These are phyloP conservation scores for Stichodactyla helianthus DNA, from an alignment of 64 coral and sea anemone genomes.

Conservation along the genomic window DNA sequence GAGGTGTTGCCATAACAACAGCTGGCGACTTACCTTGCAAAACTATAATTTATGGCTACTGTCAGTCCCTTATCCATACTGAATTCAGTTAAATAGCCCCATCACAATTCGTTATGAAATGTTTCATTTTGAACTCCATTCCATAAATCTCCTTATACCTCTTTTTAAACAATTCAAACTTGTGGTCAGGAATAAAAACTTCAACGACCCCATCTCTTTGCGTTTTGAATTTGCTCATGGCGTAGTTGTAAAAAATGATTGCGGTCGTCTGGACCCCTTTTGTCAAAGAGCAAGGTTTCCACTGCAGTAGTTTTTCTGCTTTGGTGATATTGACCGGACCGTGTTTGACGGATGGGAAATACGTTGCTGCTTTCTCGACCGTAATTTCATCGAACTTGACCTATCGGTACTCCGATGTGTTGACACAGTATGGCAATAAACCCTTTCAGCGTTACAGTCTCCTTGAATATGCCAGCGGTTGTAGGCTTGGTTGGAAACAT, in stretches of 20 bases:
- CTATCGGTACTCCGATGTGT: slow-evolving; percentile 46
- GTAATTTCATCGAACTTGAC: slow-evolving; percentile 52
- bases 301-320: slow-evolving; percentile 42
- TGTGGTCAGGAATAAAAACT: slow-evolving; percentile 49
- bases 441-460: slow-evolving; percentile 61
- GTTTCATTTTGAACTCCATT: slow-evolving; percentile 44
- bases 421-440: slow-evolving; percentile 68
- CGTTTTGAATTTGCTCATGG: slow-evolving; percentile 69
- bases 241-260: slow-evolving; percentile 80
- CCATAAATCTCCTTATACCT: slow-evolving; percentile 68
- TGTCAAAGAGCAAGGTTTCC: slow-evolving; percentile 59
- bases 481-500: slow-evolving; percentile 67
- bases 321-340: slow-evolving; percentile 76
- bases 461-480: slow-evolving; percentile 81
- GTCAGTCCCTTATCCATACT: no score
- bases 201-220: slow-evolving; percentile 64
- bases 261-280: slow-evolving; percentile 53
- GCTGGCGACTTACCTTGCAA: slow-evolving; percentile 70
- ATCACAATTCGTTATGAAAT: slow-evolving; percentile 17
- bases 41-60: no score
- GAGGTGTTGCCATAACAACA: slow-evolving; percentile 59
- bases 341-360: slow-evolving; percentile 67
- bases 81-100: background rate
- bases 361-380: background rate
- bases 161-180: slow-evolving; percentile 58